These are phyloP conservation scores for Graptemys geographica DNA, from an alignment of 2,797 vertebrate genomes.

Conservation along the genomic window DNA sequence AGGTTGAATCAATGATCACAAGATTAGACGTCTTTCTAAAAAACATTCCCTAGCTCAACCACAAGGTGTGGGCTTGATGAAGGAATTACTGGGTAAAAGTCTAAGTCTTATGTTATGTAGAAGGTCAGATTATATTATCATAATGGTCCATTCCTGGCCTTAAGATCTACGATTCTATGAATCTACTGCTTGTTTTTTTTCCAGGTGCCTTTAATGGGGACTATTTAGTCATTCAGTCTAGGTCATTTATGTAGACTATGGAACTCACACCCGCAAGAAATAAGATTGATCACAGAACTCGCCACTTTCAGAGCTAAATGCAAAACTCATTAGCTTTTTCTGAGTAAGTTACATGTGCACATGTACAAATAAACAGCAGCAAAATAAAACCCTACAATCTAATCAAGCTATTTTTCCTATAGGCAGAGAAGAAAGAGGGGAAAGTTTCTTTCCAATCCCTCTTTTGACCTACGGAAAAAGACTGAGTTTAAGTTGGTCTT, in stretches of 20 bases:
- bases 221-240: background rate
- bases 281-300: constrained; percentile 9
- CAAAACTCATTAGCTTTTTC: constrained; percentile 11
- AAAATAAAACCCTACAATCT: background rate
- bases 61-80: constrained; percentile 22
- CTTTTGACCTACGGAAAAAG: background rate
- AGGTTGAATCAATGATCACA: constrained; percentile 54
- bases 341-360: background rate
- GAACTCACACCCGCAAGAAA: constrained; percentile 28
- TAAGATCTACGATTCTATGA: constrained; percentile 11
- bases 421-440: background rate
- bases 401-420: background rate
- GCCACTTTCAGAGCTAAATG: background rate
- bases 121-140: background rate
- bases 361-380: background rate
- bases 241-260: constrained; percentile 12
- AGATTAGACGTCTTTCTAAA: background rate
- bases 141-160: constrained; percentile 34
- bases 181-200: background rate
- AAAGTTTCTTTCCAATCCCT: background rate
- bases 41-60: constrained; percentile 17
- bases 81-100: background rate
- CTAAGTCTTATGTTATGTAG: background rate
- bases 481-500: constrained; percentile 8
- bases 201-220: constrained; percentile 38